Evolutionary conservation across 2,888 invertebrate species (phyloP).

Genomic region (Xestia rhomboidea): DNA sequence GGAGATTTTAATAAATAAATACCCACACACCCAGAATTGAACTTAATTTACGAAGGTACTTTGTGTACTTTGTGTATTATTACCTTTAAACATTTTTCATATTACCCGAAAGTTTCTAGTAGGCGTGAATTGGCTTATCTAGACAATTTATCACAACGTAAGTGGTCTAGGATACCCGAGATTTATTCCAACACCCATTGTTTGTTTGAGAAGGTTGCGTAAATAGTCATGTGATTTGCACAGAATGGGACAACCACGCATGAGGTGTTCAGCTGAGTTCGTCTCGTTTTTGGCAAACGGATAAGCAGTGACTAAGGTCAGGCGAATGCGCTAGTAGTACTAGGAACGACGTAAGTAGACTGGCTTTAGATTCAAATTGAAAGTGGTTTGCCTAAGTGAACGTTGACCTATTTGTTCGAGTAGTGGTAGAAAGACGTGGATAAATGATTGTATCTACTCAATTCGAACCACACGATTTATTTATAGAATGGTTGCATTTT

Average conservation of each 20-base stretch:
- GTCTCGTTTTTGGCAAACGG: conserved; percentile 52
- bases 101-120: conserved; percentile 38
- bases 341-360: not conserved
- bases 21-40: conserved; percentile 18
- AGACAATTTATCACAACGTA: conserved; percentile 56
- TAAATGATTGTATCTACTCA: not conserved
- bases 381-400: conserved; percentile 30
- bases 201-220: conserved; percentile 76
- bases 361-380: conserved; percentile 29
- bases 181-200: conserved; percentile 74
- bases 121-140: conserved; percentile 48
- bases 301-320: conserved; percentile 45
- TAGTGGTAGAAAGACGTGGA: conserved; percentile 6
- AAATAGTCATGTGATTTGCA: conserved; percentile 69
- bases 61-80: too few relatives aligned
- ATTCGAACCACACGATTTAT: not conserved
- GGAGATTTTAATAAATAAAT: too few relatives aligned
- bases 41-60: conserved; percentile 21
- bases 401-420: conserved; percentile 14
- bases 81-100: too few relatives aligned
- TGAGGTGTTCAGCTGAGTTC: conserved; percentile 49
- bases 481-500: not conserved
- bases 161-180: conserved; percentile 64
- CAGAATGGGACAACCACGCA: conserved; percentile 64
- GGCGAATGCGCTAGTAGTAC: conserved; percentile 5